Evolutionary conservation across 2,113 vertebrate species (phyloP).

Genomic region (Ibidorhyncha struthersii): DNA sequence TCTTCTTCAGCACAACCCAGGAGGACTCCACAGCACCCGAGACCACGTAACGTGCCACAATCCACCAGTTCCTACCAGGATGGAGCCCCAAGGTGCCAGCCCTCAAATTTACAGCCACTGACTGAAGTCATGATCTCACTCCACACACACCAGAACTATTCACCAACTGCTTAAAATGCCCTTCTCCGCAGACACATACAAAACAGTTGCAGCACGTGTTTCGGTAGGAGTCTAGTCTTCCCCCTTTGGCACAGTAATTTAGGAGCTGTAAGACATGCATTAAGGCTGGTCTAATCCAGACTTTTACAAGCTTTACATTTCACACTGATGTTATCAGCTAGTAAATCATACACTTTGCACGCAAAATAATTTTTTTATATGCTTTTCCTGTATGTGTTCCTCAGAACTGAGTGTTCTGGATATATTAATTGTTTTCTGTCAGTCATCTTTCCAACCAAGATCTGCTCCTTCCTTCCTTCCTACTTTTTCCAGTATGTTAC

Average conservation of each 20-base stretch:
- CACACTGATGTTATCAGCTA: constrained; percentile 57
- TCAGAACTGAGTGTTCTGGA: background rate
- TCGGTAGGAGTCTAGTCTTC: background rate
- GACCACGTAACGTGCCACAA: background rate
- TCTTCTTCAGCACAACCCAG: background rate
- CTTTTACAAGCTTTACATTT: constrained; percentile 55
- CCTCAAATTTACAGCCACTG: background rate
- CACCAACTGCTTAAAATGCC: background rate
- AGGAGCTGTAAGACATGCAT: constrained; percentile 20
- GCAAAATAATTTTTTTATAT: background rate
- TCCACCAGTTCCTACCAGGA: background rate
- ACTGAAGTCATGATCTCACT: background rate
- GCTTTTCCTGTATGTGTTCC: background rate
- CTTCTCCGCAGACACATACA: background rate
- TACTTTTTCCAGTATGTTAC: constrained; percentile 23
- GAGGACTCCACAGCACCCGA: background rate
- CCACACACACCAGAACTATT: background rate
- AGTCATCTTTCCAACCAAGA: constrained; percentile 35
- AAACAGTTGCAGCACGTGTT: background rate
- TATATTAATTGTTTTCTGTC: constrained; percentile 38
- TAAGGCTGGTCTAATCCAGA: constrained; percentile 42
- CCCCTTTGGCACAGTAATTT: background rate
- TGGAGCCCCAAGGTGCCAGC: background rate
- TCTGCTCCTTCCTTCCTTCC: constrained; percentile 15
- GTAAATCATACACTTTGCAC: constrained; percentile 12